phyloP scores from a whole-genome alignment of 2,888 invertebrate species.

The Terebella lapidaria region DNA sequence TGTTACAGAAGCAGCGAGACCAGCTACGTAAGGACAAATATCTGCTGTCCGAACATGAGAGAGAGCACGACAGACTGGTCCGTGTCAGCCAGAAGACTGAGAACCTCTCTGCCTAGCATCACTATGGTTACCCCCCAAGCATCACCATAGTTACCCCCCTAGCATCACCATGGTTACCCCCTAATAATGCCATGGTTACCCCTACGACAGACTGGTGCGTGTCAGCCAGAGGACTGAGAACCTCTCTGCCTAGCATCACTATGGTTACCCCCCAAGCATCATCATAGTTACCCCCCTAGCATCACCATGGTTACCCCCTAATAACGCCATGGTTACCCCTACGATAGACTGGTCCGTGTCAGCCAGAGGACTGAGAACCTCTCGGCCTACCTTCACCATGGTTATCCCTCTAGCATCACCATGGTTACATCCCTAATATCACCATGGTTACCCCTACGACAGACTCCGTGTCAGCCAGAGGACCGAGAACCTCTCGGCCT shows the following conservation, averaged over 20 bases:
- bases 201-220: slow-evolving; percentile 33
- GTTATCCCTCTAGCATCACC: too few relatives aligned
- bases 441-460: too few relatives aligned
- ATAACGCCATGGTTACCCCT: too few relatives aligned
- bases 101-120: background rate
- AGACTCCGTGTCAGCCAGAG: slow-evolving; percentile 32
- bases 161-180: too few relatives aligned
- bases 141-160: too few relatives aligned
- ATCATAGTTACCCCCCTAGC: too few relatives aligned
- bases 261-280: too few relatives aligned
- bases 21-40: slow-evolving; percentile 36
- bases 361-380: slow-evolving; percentile 25
- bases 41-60: slow-evolving; percentile 37
- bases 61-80: slow-evolving; percentile 39
- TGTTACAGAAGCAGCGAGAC: slow-evolving; percentile 41
- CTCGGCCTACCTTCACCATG: too few relatives aligned
- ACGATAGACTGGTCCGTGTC: slow-evolving; percentile 35
- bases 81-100: slow-evolving; percentile 31
- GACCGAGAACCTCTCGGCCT: slow-evolving; percentile 17
- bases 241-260: background rate
- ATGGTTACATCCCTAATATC: too few relatives aligned
- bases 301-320: too few relatives aligned
- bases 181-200: too few relatives aligned
- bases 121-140: too few relatives aligned
- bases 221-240: slow-evolving; percentile 29